phyloP scores from a whole-genome alignment of 2,797 vertebrate genomes.

The Ceryle rudis region DNA sequence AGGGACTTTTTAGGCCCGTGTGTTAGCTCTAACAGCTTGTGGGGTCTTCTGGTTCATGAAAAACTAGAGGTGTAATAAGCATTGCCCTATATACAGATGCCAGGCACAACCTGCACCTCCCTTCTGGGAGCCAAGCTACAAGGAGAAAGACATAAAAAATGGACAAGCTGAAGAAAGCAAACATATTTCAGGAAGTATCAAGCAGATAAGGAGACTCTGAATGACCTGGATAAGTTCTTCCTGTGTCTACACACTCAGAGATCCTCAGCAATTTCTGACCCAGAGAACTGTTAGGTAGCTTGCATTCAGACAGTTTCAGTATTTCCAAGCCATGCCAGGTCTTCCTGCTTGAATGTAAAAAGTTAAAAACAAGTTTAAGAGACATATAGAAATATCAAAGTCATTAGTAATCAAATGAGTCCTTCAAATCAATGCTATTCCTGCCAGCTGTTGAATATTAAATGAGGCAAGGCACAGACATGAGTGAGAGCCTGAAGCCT shows the following conservation, averaged over 20 bases:
- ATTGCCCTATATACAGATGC: neutral
- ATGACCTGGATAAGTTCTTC: neutral
- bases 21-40: neutral
- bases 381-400: conserved; percentile 25
- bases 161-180: neutral
- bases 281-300: neutral
- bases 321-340: neutral
- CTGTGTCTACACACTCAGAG: fast-evolving
- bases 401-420: conserved; percentile 16
- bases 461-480: conserved; percentile 4
- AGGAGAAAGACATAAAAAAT: neutral
- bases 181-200: neutral
- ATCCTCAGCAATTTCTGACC: neutral
- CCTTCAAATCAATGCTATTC: neutral
- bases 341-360: neutral
- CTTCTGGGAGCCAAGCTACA: neutral
- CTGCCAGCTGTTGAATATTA: conserved; percentile 24
- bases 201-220: neutral
- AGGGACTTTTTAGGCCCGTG: neutral
- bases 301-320: neutral
- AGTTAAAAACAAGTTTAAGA: neutral
- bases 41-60: neutral
- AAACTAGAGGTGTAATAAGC: neutral
- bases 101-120: neutral
- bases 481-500: conserved; percentile 24